Base-by-base conservation (phyloP, 2,113 vertebrate species). In the Catharus fuscescens region DNA sequence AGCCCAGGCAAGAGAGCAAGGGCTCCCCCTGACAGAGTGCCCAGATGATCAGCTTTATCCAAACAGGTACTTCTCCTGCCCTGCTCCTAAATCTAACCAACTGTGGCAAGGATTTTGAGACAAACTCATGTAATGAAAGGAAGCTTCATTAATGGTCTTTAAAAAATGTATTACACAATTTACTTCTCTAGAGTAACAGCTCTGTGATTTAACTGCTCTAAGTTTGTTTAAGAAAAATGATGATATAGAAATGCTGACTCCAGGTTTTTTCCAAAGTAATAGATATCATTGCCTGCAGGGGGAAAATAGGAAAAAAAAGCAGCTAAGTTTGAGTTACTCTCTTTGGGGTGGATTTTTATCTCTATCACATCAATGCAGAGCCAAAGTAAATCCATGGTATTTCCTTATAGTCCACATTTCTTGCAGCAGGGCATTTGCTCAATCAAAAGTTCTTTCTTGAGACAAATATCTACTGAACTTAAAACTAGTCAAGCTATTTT, bases 191-290 rank as follows among this genome's bases (percentile, higher is more conserved):
- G 34, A 69, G 38, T 65, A 70, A 86, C 42, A 32, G 67, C 52
- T 60, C 77, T 60, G 29, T 84, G 69, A 94, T 78, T 86, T 89
- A 91, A 89, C 45, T 69, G 84, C 57, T 93, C 70, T 74, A 71
- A 48, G 65, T 81, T 28, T 88, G 25, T 45, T 31, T 62, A 56
- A 54, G 67, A 82, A 90, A 86, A 89, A 83, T 34, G 8, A 93
- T 26, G 14, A 29, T 50, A 34, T 3, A 85, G 42, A 91, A 96
- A 82, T 21, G 32, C 38, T 67, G 50, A 59, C 32, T 86, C 66
- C n/a, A 71, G 24, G 21, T 17, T 66, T 73, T 40, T 32, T 47
- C 28, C 20, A 26, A 61, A 85, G 44, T 14, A 90, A 60, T 32
- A 88, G 73, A 45, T 31, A 40, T 12, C 54, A 61, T 14, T 91